Percentiles rank a stretch among this genome's conserved stretches.
Evolutionary conservation across 1,140 invertebrate genomes (phyloP).

Genomic region (Zophobas atratus): DNA sequence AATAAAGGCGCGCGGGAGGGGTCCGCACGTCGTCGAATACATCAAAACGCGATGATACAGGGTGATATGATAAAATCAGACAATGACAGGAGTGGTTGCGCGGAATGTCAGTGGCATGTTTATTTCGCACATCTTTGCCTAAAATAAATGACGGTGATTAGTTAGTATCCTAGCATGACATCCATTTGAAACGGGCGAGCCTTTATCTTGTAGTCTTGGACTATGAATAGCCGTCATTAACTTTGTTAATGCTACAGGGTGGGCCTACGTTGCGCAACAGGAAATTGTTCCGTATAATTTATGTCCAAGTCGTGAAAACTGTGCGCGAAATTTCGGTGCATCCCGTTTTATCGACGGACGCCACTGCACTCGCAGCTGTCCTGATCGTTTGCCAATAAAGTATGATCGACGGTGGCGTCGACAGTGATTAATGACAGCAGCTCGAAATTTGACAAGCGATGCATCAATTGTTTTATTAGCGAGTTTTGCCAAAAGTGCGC

Average conservation of each 20-base stretch:
- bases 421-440: conserved; percentile 25
- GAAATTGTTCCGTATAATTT: conserved; percentile 38
- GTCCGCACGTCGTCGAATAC: conserved; percentile 1
- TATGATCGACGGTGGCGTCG: conserved; percentile 25
- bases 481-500: not conserved
- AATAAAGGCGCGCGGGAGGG: not conserved
- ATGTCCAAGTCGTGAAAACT: conserved; percentile 21
- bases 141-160: conserved; percentile 33
- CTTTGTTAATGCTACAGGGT: conserved; percentile 41
- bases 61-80: conserved; percentile 34
- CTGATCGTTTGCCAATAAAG: conserved; percentile 24
- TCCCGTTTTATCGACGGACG: conserved; percentile 10
- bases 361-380: conserved; percentile 16
- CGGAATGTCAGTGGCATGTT: conserved; percentile 21
- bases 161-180: conserved; percentile 35
- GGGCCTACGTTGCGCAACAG: conserved; percentile 37
- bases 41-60: conserved; percentile 3
- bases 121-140: conserved; percentile 35
- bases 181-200: conserved; percentile 22
- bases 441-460: conserved; percentile 8
- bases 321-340: conserved; percentile 9
- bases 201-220: conserved; percentile 36
- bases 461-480: conserved; percentile 32
- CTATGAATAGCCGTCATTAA: conserved; percentile 43
- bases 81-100: conserved; percentile 23